These are phyloP conservation scores for Zeuzera pyrina DNA, from an alignment of 2,888 invertebrate species.

Conservation along the genomic window DNA sequence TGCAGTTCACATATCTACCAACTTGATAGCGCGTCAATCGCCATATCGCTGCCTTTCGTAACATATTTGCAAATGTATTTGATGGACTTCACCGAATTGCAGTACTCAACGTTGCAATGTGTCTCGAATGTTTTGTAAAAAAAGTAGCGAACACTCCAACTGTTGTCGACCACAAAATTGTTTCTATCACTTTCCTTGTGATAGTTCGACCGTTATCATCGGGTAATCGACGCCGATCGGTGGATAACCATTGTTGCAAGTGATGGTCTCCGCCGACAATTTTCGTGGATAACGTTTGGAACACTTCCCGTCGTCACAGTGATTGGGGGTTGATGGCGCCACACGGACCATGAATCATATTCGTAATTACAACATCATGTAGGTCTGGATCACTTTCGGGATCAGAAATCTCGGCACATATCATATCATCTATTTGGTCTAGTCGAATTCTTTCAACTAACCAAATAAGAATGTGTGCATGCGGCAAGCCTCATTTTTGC, in stretches of 20 bases:
- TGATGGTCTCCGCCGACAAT: too few relatives aligned
- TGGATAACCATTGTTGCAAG: constrained; percentile 12
- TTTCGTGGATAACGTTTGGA: not conserved
- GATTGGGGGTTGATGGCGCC: constrained; percentile 15
- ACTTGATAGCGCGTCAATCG: constrained; percentile 15
- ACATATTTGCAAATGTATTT: constrained; percentile 16
- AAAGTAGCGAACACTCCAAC: constrained; percentile 12
- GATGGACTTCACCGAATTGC: constrained; percentile 12
- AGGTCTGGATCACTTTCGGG: constrained; percentile 14
- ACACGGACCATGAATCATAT: constrained; percentile 18
- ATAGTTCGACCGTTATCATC: constrained; percentile 11
- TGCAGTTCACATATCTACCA: constrained; percentile 17
- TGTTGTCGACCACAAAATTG: constrained; percentile 4
- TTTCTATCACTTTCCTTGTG: not conserved
- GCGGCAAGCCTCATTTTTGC: constrained; percentile 8
- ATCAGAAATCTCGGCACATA: constrained; percentile 30
- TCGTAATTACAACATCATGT: constrained; percentile 14
- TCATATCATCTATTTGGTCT: constrained; percentile 28
- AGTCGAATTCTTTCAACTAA: constrained; percentile 20
- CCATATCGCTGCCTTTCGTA: constrained; percentile 14
- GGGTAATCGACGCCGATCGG: constrained; percentile 11
- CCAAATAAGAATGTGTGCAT: constrained; percentile 12
- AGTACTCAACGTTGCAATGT: constrained; percentile 12
- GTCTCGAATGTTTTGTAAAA: constrained; percentile 10
- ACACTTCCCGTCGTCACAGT: constrained; percentile 9